Evolutionary conservation across 2,797 vertebrate genomes (phyloP), one percentile per base, ranked within the genome.

Genomic region (Parauchenoglanis ngamensis): DNA sequence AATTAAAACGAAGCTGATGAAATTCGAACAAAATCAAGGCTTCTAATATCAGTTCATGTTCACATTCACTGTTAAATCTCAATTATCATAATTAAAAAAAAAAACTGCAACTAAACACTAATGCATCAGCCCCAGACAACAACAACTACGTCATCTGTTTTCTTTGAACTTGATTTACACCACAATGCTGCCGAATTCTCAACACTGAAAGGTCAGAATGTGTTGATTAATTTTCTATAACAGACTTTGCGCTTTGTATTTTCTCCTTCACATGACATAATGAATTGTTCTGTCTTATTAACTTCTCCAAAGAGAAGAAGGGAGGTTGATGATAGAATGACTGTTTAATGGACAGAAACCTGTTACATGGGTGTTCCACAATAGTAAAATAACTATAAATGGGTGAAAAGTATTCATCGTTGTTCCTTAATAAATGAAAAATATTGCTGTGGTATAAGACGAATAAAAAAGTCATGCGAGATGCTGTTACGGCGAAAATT

Each of bases 1-100:
- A 95, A 96, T 95, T 95, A 96, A 94, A 95, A 93, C 89, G 83
- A 93, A 94, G 94, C 94, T 96, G 95, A 95, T 95, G 94, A 95
- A 94, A 94, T 95, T 94, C 93, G 92, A 92, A 93, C 94, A 94
- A 95, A 93, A 93, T 92, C 86, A 80, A 46, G 70, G 88, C 90
- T 93, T 92, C 92, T 94, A 92, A 94, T 91, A 92, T 93, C 90
- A 75, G 85, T 92, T 91, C 92, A 93, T 93, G 93, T 94, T 93
- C 93, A 89, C 44, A 61, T 61, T 46, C 28, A 86, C 92, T 92
- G 92, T 95, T 95, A 95, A 94, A 90, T 88, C 88, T 13, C 93
- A 94, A 95, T 94, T 95, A 94, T 93, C 94, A 94, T 94, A 35
- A 35, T 49, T 49, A 49, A 49, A 49, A 49, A 49, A 49, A 49